phyloP scores from a whole-genome alignment of 2,888 invertebrate species.

The Clivina fossor region DNA sequence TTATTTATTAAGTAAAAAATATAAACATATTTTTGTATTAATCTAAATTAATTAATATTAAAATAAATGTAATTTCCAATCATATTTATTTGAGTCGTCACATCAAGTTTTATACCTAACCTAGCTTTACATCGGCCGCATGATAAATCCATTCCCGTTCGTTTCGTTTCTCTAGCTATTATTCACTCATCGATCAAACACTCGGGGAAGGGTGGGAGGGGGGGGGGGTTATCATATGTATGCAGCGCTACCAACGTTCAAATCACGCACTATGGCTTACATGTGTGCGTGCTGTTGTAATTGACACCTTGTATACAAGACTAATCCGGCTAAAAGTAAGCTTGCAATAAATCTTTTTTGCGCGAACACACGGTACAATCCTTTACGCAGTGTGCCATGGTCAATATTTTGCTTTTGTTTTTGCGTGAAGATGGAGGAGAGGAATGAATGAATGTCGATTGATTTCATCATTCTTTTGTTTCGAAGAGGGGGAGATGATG shows the following conservation, averaged over 20 bases:
- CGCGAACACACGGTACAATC: background rate
- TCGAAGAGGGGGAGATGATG: background rate
- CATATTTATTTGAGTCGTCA: too few species aligned
- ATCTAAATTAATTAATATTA: too few species aligned
- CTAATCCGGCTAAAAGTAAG: constrained; percentile 27
- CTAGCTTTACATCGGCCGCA: too few species aligned
- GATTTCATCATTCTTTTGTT: too few species aligned
- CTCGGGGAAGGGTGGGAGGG: too few species aligned
- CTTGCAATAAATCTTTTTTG: constrained; percentile 20
- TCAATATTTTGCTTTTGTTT: background rate
- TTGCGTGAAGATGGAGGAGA: background rate
- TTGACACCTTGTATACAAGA: constrained; percentile 22
- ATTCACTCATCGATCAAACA: constrained; percentile 23
- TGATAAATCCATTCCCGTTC: too few species aligned
- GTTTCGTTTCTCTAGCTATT: constrained; percentile 9
- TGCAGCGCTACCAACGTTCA: background rate
- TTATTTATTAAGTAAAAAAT: too few species aligned
- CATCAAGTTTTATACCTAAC: too few species aligned
- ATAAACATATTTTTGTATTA: too few species aligned
- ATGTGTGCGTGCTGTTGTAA: too few species aligned
- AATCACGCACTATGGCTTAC: constrained; percentile 27
- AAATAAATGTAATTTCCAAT: too few species aligned
- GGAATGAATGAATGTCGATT: background rate
- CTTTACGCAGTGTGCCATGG: background rate
- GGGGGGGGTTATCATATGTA: too few species aligned